Base-by-base conservation (phyloP, 2,113 vertebrate genomes). In the Periophthalmus modestus region DNA sequence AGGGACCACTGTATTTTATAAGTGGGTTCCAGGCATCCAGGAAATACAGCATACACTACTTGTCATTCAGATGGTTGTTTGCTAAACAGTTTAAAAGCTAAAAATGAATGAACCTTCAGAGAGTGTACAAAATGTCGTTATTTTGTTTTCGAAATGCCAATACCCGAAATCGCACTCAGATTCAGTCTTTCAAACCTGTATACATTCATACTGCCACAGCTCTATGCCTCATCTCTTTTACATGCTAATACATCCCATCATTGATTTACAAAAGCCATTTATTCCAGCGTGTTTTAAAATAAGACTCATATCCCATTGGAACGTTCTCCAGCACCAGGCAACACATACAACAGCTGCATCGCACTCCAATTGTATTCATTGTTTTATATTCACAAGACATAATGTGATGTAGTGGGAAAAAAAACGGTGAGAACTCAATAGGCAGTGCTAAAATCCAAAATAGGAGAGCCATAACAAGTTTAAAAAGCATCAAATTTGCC, bases 401-500 rank as follows among this genome's bases (percentile, higher is more conserved):
- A 39, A 39, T 39, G 33, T 19, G 9, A 36, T 9, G 16, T 48
- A 61, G 43, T 19, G 39, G 1, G n/a, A n/a, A n/a, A 65, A 71
- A 33, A 63, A 63, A 1, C 13, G 19, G 12, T 10, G 0, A 36
- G 52, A 66, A 52, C 65, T 71, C 2, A 34, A 11, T 18, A n/a
- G 55, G 54, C 52, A n/a, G 39, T 14, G 13, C 5, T 58, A 21
- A 78, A 72, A 21, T 73, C 24, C 55, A 36, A 81, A 81, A 2
- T 72, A 78, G 73, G 71, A 55, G 39, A 55, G 57, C 21, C 6
- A 52, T 78, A 21, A 2, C 63, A 73, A 73, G 77, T 74, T 62
- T 67, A 63, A 82, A 75, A 73, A 75, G 47, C 59, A 59, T 72
- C 33, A 63, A 85, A 85, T 48, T 39, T 36, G 21, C 16, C 66